Conservation (phyloP, 2,888 invertebrate species). For the Halictus ligatus region DNA sequence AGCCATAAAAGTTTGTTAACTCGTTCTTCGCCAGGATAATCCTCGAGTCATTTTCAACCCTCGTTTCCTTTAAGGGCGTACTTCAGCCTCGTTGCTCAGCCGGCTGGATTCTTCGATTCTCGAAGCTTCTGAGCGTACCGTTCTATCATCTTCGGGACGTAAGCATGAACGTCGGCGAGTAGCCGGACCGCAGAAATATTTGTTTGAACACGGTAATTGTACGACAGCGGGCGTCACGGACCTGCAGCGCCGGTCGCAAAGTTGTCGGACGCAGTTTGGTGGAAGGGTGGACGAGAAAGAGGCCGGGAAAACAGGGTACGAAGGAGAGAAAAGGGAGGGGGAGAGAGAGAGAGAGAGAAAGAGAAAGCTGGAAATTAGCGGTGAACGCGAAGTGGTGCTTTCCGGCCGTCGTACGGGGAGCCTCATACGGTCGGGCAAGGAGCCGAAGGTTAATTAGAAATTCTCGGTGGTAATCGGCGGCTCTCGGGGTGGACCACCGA, state of each 20-base stretch:
- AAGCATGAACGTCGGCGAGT: background rate
- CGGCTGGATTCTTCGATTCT: background rate
- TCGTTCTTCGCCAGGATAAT: slow-evolving; percentile 2
- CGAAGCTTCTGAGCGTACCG: background rate
- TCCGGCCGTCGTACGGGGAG: slow-evolving; percentile 35
- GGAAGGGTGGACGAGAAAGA: background rate
- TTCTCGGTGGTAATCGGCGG: slow-evolving; percentile 67
- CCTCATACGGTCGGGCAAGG: slow-evolving; percentile 46
- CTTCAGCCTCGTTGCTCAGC: background rate
- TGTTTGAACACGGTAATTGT: background rate
- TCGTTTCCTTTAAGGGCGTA: background rate
- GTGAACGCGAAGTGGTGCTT: slow-evolving; percentile 55
- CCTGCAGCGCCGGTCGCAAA: background rate
- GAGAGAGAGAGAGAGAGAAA: background rate
- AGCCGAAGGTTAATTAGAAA: slow-evolving; percentile 69
- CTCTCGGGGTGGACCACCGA: slow-evolving; percentile 60
- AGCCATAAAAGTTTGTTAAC: slow-evolving; percentile 2
- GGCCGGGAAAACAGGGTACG: background rate
- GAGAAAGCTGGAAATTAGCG: slow-evolving; percentile 56
- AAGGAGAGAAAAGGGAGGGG: background rate
- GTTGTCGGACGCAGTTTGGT: slow-evolving; percentile 6
- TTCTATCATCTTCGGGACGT: background rate
- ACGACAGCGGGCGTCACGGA: background rate
- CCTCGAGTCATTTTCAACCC: slow-evolving; percentile 14
- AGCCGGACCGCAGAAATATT: slow-evolving; percentile 3